Base-by-base conservation (phyloP, 2,888 invertebrate genomes). In the Smittia aterrima region DNA sequence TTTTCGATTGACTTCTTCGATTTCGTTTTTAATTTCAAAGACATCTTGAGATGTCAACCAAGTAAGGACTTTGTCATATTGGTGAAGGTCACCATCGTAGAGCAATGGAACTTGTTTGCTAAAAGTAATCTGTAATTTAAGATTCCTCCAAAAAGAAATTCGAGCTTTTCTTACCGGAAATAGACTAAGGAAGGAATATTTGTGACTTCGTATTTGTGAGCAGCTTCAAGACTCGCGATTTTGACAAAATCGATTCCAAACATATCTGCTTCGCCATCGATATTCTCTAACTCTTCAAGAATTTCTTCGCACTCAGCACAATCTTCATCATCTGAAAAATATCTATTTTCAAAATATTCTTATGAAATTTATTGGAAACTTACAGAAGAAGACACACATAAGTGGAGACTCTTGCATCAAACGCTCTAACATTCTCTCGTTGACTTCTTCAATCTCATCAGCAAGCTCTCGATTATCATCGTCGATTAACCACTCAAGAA, bases 201-300 rank as follows among this genome's bases (percentile, higher is more conserved):
- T 54, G 94, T 88, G 71, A 96, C 86, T 77, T 91, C 91, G 81
- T 92, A 93, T 78, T 90, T 90, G 41, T 90, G 89, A 11, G 94
- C 92, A 1, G 93, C 92, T 78, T 92, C 91, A 0, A 88, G 85
- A 79, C 93, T 93, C 58, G 91, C 89, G 74, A 96, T 93, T 82
- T 96, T 96, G 0, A 96, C 95, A 82, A 96, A 96, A 82, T 96
- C 95, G 77, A 96, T 95, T n/a, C 94, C 94, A 80, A 89, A 94
- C 78, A 92, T 87, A 82, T 96, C 95, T 0, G 95, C 95, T 84
- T 97, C 96, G 38, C 95, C 95, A 79, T 98, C 97, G 77, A 98
- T 96, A 81, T 94, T 91, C 83, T 97, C 97, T 53, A 97, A 83
- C 76, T 94, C 90, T 81, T 93, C 92, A 64, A 97, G 85, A 74